Evolutionary conservation across 2,113 vertebrate genomes (phyloP), one percentile per base, ranked within the genome.

Genomic region (Aptenodytes patagonicus): DNA sequence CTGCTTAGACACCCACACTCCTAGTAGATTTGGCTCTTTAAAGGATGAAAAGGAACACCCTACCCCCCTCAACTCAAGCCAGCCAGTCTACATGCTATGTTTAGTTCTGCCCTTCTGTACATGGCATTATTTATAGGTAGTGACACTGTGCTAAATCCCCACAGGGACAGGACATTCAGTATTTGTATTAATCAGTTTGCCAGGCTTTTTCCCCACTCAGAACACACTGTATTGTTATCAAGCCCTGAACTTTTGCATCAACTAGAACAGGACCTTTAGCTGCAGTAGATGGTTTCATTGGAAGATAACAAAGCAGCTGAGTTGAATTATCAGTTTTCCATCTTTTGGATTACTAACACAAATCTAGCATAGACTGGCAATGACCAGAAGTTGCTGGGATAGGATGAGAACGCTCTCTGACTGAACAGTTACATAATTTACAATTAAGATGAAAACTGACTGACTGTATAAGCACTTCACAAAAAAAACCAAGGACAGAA

Each of bases 41-140:
- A 78, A 68, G 87, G 85, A 76, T 68, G 73, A 70, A 65, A 42
- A 89, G 46, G 66, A 95, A 70, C n/a, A 90, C 10, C 66, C 85
- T 65, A 10, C 79, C 57, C 29, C 29, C 78, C 44, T 6, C 51
- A 65, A 25, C 55, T 40, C 32, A 22, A 69, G 70, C 58, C 57
- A 70, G 47, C 11, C 76, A 75, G 51, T 15, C 73, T 68, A 31
- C 76, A 36, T 1, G 44, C 94, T 95, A 78, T 95, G 70, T 96
- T 97, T 95, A 97, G 93, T 5, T n/a, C 83, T 86, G 86, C 96
- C 60, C 73, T 97, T 94, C 71, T 86, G 84, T 54, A 61, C 85
- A 55, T 17, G 47, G 47, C 90, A 87, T 94, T 97, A 97, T 96
- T 97, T 96, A 96, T 97, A 90, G 89, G 77, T 57, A 72, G 95